These are phyloP conservation scores for Ceratina calcarata DNA, from an alignment of 1,140 invertebrate species.

Conservation along the genomic window DNA sequence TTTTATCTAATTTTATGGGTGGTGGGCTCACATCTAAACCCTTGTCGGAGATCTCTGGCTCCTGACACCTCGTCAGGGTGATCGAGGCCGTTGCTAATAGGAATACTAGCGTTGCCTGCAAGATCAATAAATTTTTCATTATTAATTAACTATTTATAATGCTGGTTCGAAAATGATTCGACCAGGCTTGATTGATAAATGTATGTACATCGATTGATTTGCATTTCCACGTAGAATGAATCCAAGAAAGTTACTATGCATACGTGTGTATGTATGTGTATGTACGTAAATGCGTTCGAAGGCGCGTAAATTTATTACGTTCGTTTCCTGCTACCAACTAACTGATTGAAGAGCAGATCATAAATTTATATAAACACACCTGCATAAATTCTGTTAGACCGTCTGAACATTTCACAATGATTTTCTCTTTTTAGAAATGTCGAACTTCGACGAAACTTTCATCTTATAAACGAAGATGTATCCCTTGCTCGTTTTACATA, in stretches of 20 bases:
- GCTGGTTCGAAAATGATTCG: neutral
- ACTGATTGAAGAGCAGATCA: neutral
- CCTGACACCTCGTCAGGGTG: slow-evolving; percentile 41
- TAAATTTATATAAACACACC: neutral
- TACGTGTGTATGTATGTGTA: neutral
- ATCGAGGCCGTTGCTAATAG: slow-evolving; percentile 59
- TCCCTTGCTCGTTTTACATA: neutral
- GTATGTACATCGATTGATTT: no score
- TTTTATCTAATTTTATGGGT: slow-evolving; percentile 84
- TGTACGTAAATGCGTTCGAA: neutral
- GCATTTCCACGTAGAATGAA: neutral
- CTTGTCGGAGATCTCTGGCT: slow-evolving; percentile 46
- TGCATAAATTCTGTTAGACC: neutral
- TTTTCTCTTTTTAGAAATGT: slow-evolving; percentile 36
- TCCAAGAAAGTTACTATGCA: slow-evolving; percentile 7
- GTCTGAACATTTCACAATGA: neutral
- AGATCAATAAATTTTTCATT: slow-evolving; percentile 30
- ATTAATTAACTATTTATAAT: no score
- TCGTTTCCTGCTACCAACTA: neutral
- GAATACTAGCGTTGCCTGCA: slow-evolving; percentile 58
- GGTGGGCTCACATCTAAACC: slow-evolving; percentile 72
- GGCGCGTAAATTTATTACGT: neutral
- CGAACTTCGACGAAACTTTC: slow-evolving; percentile 5
- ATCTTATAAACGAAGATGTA: neutral
- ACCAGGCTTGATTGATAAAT: neutral